These are phyloP conservation scores for Ariopsis seemanni DNA, from an alignment of 2,113 vertebrate genomes.

Conservation along the genomic window DNA sequence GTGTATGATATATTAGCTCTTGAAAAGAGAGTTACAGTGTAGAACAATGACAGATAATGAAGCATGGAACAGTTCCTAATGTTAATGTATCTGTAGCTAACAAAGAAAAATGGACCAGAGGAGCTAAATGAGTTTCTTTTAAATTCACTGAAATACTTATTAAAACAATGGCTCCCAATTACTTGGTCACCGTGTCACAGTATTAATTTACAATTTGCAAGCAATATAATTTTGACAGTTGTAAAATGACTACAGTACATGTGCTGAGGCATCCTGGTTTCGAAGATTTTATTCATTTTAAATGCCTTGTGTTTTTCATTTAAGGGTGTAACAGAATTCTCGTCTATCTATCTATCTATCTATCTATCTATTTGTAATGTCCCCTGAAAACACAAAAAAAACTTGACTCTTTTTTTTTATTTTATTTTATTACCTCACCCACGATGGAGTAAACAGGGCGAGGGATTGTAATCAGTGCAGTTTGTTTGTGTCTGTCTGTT, in stretches of 20 bases:
- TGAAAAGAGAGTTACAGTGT: background rate
- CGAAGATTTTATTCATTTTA: background rate
- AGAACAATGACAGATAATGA: slow-evolving; percentile 27
- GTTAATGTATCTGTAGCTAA: slow-evolving; percentile 31
- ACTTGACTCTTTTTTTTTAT: too few relatives aligned
- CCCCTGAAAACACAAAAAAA: too few relatives aligned
- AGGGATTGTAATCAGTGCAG: too few relatives aligned
- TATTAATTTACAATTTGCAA: slow-evolving; percentile 9
- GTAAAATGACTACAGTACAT: background rate
- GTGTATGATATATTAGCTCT: background rate
- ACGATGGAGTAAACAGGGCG: too few relatives aligned
- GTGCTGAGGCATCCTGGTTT: background rate
- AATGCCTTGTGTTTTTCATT: background rate
- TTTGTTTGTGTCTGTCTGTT: too few relatives aligned
- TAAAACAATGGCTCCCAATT: background rate
- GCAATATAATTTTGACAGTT: background rate
- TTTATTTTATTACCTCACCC: too few relatives aligned
- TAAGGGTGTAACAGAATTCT: background rate
- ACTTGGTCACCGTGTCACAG: background rate
- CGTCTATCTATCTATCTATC: too few relatives aligned
- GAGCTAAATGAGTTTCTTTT: background rate
- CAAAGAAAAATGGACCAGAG: slow-evolving; percentile 8
- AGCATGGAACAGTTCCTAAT: slow-evolving; percentile 32
- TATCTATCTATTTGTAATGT: too few relatives aligned
- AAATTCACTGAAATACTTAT: background rate